Conservation (phyloP, 2,113 vertebrate genomes). For the Pitta sordida region DNA sequence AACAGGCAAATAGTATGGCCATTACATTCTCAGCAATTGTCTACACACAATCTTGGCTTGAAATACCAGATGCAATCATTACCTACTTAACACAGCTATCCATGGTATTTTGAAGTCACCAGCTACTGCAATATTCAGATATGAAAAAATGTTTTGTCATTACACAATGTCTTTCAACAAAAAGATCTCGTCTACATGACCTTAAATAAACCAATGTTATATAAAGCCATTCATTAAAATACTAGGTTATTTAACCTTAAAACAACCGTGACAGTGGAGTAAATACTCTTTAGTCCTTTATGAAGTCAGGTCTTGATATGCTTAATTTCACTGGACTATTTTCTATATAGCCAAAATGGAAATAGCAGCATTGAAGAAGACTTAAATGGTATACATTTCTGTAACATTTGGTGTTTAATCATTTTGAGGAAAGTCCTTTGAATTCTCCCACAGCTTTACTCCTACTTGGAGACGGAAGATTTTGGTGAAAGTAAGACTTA, state of each 20-base stretch:
- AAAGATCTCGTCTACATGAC: background rate
- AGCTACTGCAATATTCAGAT: slow-evolving; percentile 37
- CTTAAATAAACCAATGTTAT: slow-evolving; percentile 24
- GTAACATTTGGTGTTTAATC: background rate
- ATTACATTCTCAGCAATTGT: background rate
- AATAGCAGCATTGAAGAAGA: background rate
- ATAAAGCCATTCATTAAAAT: slow-evolving; percentile 5
- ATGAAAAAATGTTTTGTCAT: slow-evolving; percentile 42
- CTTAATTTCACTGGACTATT: background rate
- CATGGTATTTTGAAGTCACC: slow-evolving; percentile 18
- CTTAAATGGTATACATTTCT: background rate
- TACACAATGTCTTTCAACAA: slow-evolving; percentile 25
- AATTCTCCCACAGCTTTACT: background rate
- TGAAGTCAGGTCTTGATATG: background rate
- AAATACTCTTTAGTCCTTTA: background rate
- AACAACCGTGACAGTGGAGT: background rate
- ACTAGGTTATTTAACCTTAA: background rate
- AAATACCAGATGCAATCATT: slow-evolving; percentile 29
- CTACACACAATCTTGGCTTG: background rate
- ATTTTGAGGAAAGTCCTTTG: background rate
- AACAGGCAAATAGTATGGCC: background rate
- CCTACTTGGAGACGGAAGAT: background rate
- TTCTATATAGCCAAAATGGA: background rate
- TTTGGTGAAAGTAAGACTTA: background rate
- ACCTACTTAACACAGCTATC: slow-evolving; percentile 41